phyloP scores from a whole-genome alignment of 2,113 vertebrate species.

The Phyllostomus hastatus region DNA sequence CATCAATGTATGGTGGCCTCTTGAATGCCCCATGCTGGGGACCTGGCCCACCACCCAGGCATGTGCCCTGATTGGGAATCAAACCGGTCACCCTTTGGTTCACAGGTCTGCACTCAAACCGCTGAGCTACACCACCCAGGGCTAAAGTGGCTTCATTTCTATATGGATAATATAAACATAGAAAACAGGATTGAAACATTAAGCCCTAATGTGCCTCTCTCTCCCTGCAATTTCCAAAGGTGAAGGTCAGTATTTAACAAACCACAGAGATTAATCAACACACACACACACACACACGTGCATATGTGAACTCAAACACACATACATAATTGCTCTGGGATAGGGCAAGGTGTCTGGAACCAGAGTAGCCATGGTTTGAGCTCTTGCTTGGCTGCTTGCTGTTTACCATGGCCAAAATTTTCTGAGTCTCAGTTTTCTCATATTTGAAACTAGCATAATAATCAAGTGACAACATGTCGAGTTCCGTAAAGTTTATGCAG shows the following conservation, averaged over 20 bases:
- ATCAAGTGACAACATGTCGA: not conserved
- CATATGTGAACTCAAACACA: not conserved
- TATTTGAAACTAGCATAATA: not conserved
- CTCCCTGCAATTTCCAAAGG: not conserved
- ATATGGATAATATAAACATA: not conserved
- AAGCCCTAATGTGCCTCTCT: not conserved
- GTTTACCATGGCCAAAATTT: not conserved
- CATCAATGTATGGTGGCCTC: no score
- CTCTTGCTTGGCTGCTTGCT: not conserved
- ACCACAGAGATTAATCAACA: not conserved
- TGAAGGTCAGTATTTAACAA: not conserved
- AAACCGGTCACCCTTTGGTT: no score
- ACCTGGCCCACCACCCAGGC: no score
- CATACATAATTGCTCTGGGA: not conserved
- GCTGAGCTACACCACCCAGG: no score
- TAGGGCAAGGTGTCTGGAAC: not conserved
- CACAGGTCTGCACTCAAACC: no score
- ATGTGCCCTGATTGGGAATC: no score
- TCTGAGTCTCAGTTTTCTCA: not conserved
- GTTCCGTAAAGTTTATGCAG: not conserved
- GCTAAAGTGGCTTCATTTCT: not conserved
- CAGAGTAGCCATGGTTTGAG: not conserved
- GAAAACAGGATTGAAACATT: not conserved
- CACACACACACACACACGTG: not conserved
- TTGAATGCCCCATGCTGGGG: no score